Evolutionary conservation across 1,140 invertebrate species (phyloP), one percentile per base, ranked within the genome.

Genomic region (Choristoneura fumiferana): DNA sequence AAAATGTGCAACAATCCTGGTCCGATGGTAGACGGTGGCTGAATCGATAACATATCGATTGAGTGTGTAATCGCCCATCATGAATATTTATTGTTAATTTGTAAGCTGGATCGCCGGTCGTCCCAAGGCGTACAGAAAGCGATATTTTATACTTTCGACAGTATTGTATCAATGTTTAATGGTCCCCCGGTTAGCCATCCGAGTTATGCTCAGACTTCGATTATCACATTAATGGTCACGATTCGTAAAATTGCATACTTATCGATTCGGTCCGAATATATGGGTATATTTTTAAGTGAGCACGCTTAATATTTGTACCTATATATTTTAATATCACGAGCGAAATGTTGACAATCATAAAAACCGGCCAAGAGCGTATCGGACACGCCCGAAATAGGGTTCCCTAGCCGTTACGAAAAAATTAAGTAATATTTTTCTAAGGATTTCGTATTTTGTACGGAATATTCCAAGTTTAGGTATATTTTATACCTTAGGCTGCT

Each of bases 11-110:
- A 63, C 67, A 65, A 69, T 67, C 64, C 55, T 60, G 49, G 60
- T 62, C 33, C 45, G 57, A 45, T 56, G 58, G 58, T 62, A 62
- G 54, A 59, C 61, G 43, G 61, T 63, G 56, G 57, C 59, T 53
- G 29, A 37, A 69, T 68, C 58, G 52, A 58, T 61, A 66, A 63
- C 8, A 49, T 69, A 62, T 63, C 58, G 62, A 63, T 67, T 59
- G 59, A 58, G 39, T 58, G 17, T 57, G 53, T 69, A 69, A 66
- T 66, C 64, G 64, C 57, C 8, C 22, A 9, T 35, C 76, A 75
- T 81, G 74, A 81, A 78, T 79, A 83, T 79, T 81, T 80, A 81
- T 81, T 81, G 81, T 80, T 84, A 81, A 81, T 84, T 84, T 81
- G 76, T 81, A 76, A 76, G 67, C 70, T 52, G 71, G 73, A 78